Evolutionary conservation across 2,888 invertebrate species (phyloP).

Genomic region (Zaprionus lineosus): DNA sequence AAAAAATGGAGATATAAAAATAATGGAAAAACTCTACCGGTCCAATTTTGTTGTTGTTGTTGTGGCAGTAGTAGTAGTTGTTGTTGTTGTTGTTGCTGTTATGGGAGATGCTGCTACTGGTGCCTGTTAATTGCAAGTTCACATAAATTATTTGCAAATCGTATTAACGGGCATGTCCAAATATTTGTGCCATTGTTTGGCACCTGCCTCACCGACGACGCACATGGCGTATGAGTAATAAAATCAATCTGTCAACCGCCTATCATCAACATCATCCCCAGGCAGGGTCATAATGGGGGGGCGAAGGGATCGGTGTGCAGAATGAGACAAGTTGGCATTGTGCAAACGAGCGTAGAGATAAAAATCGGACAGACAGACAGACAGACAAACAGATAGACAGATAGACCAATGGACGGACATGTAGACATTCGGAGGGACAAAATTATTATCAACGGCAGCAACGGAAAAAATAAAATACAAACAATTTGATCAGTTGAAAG

Average conservation of each 20-base stretch:
- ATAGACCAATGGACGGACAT: too few species aligned
- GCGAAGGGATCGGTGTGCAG: constrained; percentile 7
- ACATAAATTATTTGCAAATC: constrained; percentile 64
- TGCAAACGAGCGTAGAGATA: constrained; percentile 52
- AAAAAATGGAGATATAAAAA: too few species aligned
- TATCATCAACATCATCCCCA: constrained; percentile 27
- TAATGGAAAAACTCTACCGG: constrained; percentile 16
- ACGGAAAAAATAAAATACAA: constrained; percentile 15
- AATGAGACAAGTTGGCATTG: constrained; percentile 25
- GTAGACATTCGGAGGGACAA: too few species aligned
- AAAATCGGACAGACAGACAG: constrained; percentile 23
- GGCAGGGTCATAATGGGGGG: too few species aligned
- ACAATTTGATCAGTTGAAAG: constrained; percentile 24
- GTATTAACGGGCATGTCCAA: constrained; percentile 56
- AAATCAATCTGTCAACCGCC: constrained; percentile 60
- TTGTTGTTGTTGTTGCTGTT: constrained; percentile 9
- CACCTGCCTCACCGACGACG: constrained; percentile 55
- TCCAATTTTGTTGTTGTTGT: constrained; percentile 27
- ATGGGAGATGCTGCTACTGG: not conserved
- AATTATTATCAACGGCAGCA: constrained; percentile 9
- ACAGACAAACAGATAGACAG: constrained; percentile 11
- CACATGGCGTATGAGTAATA: constrained; percentile 73
- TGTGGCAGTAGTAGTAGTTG: not conserved
- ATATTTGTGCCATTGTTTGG: constrained; percentile 63
- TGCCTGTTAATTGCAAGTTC: constrained; percentile 45